Evolutionary conservation across 2,888 invertebrate genomes (phyloP).

Genomic region (Caenorhabditis panamensis): DNA sequence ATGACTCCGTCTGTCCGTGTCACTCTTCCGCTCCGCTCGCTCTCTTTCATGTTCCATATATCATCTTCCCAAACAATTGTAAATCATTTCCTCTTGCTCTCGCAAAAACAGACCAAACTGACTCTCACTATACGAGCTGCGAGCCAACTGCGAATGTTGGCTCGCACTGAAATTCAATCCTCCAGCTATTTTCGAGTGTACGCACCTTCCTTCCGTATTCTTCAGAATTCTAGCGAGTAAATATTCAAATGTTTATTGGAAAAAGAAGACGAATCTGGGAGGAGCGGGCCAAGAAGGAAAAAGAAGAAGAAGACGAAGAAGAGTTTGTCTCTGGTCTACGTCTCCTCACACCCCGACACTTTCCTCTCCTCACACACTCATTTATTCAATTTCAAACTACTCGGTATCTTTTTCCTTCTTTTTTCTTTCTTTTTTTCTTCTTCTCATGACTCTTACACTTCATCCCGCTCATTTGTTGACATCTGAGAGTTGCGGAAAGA

Average conservation of each 20-base stretch:
- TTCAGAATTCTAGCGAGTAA: no score
- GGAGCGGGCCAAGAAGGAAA: not conserved
- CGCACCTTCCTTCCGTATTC: constrained; percentile 8
- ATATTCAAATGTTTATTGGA: constrained; percentile 14
- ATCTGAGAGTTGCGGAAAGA: constrained; percentile 1
- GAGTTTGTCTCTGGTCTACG: constrained; percentile 15
- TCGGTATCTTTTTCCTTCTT: constrained; percentile 17
- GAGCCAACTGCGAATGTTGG: constrained; percentile 2
- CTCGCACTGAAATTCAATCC: constrained; percentile 52
- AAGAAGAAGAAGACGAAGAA: constrained; percentile 13
- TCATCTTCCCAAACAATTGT: constrained; percentile 7
- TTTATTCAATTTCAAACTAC: constrained; percentile 38
- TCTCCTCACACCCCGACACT: not conserved
- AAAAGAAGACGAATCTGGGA: no score
- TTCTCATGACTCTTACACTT: constrained; percentile 2
- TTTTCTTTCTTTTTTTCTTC: constrained; percentile 13
- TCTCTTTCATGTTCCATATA: not conserved
- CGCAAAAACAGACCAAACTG: not conserved
- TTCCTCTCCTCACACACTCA: constrained; percentile 17
- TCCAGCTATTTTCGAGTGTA: constrained; percentile 35
- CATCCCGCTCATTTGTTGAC: constrained; percentile 9
- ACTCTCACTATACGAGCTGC: constrained; percentile 22
- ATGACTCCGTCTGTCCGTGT: not conserved
- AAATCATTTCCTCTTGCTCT: constrained; percentile 11
- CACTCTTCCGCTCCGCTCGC: not conserved